These are phyloP conservation scores for Paedocypris sp. DNA, from an alignment of 2,113 vertebrate genomes.

Conservation along the genomic window DNA sequence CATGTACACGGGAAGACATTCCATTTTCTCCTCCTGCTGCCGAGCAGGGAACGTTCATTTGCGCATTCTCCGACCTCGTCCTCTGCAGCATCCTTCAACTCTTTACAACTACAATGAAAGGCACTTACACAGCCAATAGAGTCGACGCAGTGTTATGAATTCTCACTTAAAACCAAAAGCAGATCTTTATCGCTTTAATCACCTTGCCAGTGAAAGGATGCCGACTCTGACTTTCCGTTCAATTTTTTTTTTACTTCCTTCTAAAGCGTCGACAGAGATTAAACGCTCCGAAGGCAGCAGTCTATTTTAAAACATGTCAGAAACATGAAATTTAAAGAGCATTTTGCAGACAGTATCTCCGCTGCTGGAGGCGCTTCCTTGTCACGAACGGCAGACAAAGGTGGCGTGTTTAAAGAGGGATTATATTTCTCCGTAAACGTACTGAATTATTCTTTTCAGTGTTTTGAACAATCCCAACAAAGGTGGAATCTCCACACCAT, in stretches of 20 bases:
- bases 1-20: not conserved
- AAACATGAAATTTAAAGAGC: slow-evolving; percentile 20
- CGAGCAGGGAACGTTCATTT: not conserved
- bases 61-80: not conserved
- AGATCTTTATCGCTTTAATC: slow-evolving; percentile 20
- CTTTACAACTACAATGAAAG: not conserved
- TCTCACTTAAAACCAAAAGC: slow-evolving; percentile 3
- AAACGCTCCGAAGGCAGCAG: slow-evolving; percentile 7
- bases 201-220: not conserved
- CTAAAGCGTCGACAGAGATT: not conserved
- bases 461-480: too few relatives aligned
- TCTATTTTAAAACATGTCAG: slow-evolving; percentile 24
- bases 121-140: not conserved
- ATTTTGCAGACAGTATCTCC: slow-evolving; percentile 30
- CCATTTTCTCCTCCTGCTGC: not conserved
- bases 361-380: slow-evolving; percentile 31
- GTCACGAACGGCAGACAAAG: slow-evolving; percentile 25
- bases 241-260: not conserved
- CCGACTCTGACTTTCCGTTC: not conserved
- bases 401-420: slow-evolving; percentile 28
- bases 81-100: not conserved
- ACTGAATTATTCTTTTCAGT: slow-evolving; percentile 25
- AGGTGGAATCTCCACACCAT: too few relatives aligned
- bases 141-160: not conserved
- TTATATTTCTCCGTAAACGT: slow-evolving; percentile 29